Evolutionary conservation across 2,113 vertebrate species (phyloP), one percentile per base, ranked within the genome.

Genomic region (Melanerpes formicivorus): DNA sequence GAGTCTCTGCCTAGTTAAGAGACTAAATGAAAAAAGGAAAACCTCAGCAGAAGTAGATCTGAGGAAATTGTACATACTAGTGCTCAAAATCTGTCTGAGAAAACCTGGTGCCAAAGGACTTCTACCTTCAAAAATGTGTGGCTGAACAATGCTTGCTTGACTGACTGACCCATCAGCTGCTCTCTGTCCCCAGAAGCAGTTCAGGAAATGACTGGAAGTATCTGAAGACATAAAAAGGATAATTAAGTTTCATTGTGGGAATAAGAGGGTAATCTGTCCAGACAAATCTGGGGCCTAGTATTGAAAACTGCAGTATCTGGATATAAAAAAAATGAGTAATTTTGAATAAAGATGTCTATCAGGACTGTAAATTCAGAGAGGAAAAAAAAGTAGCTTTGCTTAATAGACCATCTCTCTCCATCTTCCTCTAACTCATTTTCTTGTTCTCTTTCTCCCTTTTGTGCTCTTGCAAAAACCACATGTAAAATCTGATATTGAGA

Each of bases 181-280:
- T 76, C 42, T 88, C 66, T 79, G 80, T 84, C 64, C 37, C 65
- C 66, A 83, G 80, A 88, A 94, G 74, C 37, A 69, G 84, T 80
- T 90, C 76, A 85, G 79, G 30, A 93, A 91, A 90, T 83, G 79
- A 83, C 88, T 91, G 65, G 58, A 91, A 86, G 55, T 80, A 80
- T 91, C 82, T 93, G 85, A 90, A 65, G 87, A 70, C 40, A 86
- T 72, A 87, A 92, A 94, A 96, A 86, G 82, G 89, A 83, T 95
- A 95, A 96, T 91, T 91, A 94, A 93, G 81, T 90, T 94, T 92
- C 80, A 91, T 72, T 91, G 93, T 93, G 78, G 71, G 86, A 84
- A 89, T 89, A 95, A 94, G 54, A 94, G 66, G 54, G 80, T 93
- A 96, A 96, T 96, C 89, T 93, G 93, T 87, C 82, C 87, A 92